Base-by-base conservation (phyloP, 2,113 vertebrate species). In the Upupa epops region DNA sequence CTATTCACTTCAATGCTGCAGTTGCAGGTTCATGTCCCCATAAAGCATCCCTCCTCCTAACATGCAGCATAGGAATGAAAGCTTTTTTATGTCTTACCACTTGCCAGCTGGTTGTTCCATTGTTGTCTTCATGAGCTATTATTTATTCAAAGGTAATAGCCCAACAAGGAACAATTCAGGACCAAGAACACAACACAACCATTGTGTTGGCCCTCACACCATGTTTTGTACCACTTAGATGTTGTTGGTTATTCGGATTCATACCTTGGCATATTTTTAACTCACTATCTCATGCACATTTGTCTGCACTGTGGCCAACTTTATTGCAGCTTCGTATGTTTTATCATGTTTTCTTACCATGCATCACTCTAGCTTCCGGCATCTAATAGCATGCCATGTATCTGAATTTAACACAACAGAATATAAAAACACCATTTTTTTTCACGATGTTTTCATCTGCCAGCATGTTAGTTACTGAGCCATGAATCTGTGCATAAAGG, bases 341-440 rank as follows among this genome's bases (percentile, higher is more conserved):
- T 95, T 59, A 88, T 94, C 89, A 71, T 76, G 73, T 95, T 96
- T 93, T 79, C 70, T 63, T 93, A 91, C 65, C 89, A 58, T 91
- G 77, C 73, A 73, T 94, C 74, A 76, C 46, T 71, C 73, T 54
- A 54, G 40, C 60, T 96, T 94, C 71, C 79, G 78, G 89, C 52
- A 83, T 80, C 75, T 95, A 94, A 96, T 94, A 15, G 0, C 59
- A 84, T 91, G 71, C 74, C 64, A 51, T 72, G 63, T 85, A 93
- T 93, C 59, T 74, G 80, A 96, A 87, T 95, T 97, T 97, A 95
- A 92, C 63, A 84, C 84, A 94, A 89, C 79, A 94, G 78, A 96
- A 93, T 76, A 36, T 63, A 94, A 91, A 91, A 96, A 96, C 92
- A 74, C 17, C 32, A 8, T 55, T 92, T 96, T 94, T 94, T 24